Conservation (phyloP, 2,113 vertebrate genomes). For the Paracanthobrama guichenoti region DNA sequence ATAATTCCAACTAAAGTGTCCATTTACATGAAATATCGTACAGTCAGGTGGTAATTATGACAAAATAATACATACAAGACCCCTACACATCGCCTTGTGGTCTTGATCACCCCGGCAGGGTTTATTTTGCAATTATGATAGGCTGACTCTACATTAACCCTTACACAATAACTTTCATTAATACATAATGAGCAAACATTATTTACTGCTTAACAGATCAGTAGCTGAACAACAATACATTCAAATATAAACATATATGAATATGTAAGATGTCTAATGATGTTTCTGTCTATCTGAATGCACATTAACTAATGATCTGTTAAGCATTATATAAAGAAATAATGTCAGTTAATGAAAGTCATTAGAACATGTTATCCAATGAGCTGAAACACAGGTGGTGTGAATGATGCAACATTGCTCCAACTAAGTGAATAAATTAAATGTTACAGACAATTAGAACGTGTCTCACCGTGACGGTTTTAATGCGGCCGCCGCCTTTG, state of each 20-base stretch:
- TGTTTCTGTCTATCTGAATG: neutral
- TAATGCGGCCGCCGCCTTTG: conserved; percentile 80
- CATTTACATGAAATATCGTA: neutral
- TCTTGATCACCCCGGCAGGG: conserved; percentile 1
- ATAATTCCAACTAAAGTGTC: neutral
- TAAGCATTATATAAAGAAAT: conserved; percentile 1
- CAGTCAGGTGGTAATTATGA: neutral
- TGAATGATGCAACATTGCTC: neutral
- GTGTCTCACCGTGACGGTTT: conserved; percentile 81
- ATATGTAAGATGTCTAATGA: neutral
- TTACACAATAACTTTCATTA: conserved; percentile 23
- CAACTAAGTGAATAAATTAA: neutral
- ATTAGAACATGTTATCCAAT: neutral
- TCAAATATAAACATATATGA: neutral
- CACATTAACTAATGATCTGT: conserved; percentile 6
- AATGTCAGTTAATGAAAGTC: neutral
- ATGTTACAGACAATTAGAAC: conserved; percentile 22
- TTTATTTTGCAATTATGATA: neutral
- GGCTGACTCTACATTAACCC: conserved; percentile 12
- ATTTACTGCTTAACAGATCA: neutral
- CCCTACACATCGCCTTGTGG: too few relatives aligned
- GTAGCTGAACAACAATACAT: neutral
- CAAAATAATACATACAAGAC: neutral
- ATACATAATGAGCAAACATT: conserved; percentile 30
- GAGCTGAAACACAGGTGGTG: neutral